These are phyloP conservation scores for Drosophila mimetica DNA, from an alignment of 2,888 invertebrate species.

Conservation along the genomic window DNA sequence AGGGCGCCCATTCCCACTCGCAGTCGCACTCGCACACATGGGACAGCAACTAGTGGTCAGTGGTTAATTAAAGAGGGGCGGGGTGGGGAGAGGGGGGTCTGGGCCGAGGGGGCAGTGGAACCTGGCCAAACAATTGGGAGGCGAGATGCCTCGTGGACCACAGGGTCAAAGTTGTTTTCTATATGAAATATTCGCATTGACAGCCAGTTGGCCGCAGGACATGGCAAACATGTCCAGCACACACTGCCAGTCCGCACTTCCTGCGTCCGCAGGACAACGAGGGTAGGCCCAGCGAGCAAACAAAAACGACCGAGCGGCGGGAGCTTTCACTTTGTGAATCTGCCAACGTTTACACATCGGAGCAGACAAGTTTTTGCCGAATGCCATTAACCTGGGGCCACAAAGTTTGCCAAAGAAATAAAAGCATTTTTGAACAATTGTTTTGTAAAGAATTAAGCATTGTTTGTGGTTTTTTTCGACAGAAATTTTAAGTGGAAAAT, in stretches of 20 bases:
- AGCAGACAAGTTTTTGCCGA: constrained; percentile 20
- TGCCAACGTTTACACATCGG: constrained; percentile 16
- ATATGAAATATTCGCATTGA: constrained; percentile 55
- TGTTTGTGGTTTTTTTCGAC: background rate
- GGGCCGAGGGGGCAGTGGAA: background rate
- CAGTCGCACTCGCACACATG: background rate
- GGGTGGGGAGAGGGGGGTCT: background rate
- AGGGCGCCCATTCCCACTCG: constrained; percentile 2
- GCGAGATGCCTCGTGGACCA: constrained; percentile 35
- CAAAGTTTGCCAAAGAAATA: constrained; percentile 23
- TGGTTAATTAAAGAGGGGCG: constrained; percentile 65
- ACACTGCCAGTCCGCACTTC: constrained; percentile 1
- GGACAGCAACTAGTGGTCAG: constrained; percentile 69
- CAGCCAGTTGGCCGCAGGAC: constrained; percentile 51
- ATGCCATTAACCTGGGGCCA: constrained; percentile 14
- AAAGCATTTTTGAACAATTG: constrained; percentile 11
- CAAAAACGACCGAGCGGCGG: background rate
- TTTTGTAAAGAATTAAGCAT: constrained; percentile 7
- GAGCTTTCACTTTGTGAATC: constrained; percentile 29
- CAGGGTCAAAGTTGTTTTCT: constrained; percentile 43
- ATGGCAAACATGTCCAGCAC: constrained; percentile 30
- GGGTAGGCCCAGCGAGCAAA: constrained; percentile 7
- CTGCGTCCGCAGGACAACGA: background rate
- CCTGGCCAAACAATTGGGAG: constrained; percentile 57
- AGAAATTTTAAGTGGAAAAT: background rate